phyloP scores from a whole-genome alignment of 2,113 vertebrate genomes.

The Myotis brandtii region DNA sequence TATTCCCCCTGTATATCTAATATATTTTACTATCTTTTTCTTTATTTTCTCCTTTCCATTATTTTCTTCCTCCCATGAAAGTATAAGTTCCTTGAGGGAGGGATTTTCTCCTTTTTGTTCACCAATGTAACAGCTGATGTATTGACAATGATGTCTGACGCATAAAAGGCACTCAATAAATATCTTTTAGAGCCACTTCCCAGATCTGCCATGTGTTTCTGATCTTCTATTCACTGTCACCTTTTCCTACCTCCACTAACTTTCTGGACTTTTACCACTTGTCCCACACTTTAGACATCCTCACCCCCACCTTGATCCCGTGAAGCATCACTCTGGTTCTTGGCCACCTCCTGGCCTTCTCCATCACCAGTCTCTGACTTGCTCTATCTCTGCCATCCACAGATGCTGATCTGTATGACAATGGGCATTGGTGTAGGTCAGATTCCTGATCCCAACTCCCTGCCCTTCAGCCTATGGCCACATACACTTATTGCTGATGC shows the following conservation, averaged over 20 bases:
- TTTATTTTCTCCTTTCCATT: neutral
- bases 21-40: neutral
- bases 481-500: neutral
- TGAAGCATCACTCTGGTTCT: neutral
- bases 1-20: neutral
- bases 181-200: neutral
- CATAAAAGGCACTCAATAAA: neutral
- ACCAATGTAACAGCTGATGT: neutral
- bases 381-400: neutral
- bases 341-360: neutral
- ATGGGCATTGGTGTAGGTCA: neutral
- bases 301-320: fast-evolving
- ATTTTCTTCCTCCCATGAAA: neutral
- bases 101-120: neutral
- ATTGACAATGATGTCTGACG: neutral
- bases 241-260: neutral
- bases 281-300: neutral
- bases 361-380: neutral
- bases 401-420: neutral
- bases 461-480: neutral
- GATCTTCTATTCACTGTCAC: neutral
- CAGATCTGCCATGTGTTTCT: neutral
- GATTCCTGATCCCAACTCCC: neutral
- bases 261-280: neutral
- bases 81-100: neutral